Conservation (phyloP, 2,888 invertebrate species). For the Neelides folsomi region DNA sequence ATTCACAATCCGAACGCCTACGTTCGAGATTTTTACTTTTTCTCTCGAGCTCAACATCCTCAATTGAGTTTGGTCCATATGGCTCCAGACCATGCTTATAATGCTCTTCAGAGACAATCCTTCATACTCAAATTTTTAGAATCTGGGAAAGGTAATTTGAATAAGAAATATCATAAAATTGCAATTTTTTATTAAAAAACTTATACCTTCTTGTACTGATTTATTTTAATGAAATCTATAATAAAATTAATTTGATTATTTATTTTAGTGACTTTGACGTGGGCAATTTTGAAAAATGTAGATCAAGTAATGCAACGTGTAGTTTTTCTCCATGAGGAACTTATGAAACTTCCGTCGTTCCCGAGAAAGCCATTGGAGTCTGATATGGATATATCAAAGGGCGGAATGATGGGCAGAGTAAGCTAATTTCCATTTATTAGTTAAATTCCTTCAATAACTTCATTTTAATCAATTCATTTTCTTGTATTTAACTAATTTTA, state of each 20-base stretch:
- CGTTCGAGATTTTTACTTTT: slow-evolving; percentile 89
- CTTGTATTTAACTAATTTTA: not conserved
- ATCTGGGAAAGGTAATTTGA: slow-evolving; percentile 62
- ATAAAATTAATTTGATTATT: not conserved
- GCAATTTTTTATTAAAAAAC: not conserved
- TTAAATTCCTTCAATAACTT: no score
- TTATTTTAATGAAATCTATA: not conserved
- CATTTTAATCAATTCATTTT: not conserved
- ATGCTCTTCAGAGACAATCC: slow-evolving; percentile 79
- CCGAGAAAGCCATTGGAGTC: slow-evolving; percentile 95
- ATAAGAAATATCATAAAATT: slow-evolving; percentile 32
- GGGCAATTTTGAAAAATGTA: slow-evolving; percentile 83
- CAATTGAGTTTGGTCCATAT: slow-evolving; percentile 86
- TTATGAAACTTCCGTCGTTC: slow-evolving; percentile 96
- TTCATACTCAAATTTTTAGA: slow-evolving; percentile 88
- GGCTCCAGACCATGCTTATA: slow-evolving; percentile 80
- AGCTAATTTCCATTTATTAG: slow-evolving; percentile 13
- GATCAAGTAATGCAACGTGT: slow-evolving; percentile 90
- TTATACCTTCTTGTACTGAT: not conserved
- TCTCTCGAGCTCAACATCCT: slow-evolving; percentile 93
- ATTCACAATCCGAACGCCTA: slow-evolving; percentile 91
- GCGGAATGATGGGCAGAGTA: slow-evolving; percentile 76
- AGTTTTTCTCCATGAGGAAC: slow-evolving; percentile 93
- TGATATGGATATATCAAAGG: slow-evolving; percentile 80
- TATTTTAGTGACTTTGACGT: slow-evolving; percentile 61